A percentile compares a stretch with the other conserved stretches of the same genome.
These are phyloP conservation scores for Nesometra sesokonis DNA, from an alignment of 35 echinoderm and acorn worm genomes.

Conservation along the genomic window DNA sequence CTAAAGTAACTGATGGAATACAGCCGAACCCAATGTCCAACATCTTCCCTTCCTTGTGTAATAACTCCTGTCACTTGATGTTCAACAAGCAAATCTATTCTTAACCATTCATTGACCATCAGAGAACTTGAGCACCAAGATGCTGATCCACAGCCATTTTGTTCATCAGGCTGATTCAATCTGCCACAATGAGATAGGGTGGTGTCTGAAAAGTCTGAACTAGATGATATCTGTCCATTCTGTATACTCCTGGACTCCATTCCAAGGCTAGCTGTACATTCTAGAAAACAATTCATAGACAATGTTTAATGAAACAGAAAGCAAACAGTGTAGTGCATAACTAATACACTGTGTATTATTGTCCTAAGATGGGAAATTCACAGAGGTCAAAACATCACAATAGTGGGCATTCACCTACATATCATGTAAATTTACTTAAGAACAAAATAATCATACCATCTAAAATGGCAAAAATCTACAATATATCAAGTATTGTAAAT, in stretches of 20 bases:
- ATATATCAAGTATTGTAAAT: too few relatives aligned
- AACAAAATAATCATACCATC: too few relatives aligned
- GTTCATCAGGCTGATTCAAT: background rate
- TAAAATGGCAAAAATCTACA: too few relatives aligned
- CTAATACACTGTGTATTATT: too few relatives aligned
- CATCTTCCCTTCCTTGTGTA: background rate
- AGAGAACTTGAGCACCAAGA: background rate
- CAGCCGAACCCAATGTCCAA: background rate
- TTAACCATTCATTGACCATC: background rate
- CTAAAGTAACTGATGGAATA: background rate
- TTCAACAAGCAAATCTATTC: background rate
- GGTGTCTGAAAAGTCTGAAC: background rate
- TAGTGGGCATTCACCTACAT: too few relatives aligned
- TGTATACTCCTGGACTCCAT: background rate
- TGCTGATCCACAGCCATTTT: background rate
- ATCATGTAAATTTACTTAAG: too few relatives aligned
- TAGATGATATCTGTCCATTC: background rate
- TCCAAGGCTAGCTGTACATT: background rate
- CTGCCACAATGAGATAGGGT: background rate
- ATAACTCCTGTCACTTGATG: background rate
- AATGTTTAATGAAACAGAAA: too few relatives aligned
- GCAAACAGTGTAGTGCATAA: too few relatives aligned
- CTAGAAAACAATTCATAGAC: background rate
- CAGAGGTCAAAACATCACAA: too few relatives aligned
- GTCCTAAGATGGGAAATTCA: too few relatives aligned